Percentiles rank a stretch among this genome's conserved stretches.
Evolutionary conservation across 1,140 invertebrate genomes (phyloP).

Genomic region (Coelopa frigida): DNA sequence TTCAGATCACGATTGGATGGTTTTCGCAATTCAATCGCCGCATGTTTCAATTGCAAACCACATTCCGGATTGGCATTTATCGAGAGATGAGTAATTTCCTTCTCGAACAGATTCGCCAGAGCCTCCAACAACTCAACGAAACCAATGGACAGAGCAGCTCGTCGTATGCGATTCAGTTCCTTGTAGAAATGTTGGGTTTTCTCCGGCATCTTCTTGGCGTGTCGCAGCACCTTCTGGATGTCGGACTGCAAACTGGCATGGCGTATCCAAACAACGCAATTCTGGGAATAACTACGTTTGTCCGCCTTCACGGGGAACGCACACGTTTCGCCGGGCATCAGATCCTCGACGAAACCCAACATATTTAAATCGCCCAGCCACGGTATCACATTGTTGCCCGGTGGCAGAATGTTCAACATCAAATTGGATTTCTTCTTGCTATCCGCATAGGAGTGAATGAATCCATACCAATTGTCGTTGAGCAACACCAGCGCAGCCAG

Average conservation of each 20-base stretch:
- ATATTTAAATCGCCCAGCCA: conserved; percentile 80
- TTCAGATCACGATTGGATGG: conserved; percentile 40
- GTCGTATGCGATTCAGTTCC: conserved; percentile 83
- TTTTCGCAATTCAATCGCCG: conserved; percentile 59
- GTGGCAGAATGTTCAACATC: conserved; percentile 82
- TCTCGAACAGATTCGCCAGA: conserved; percentile 73
- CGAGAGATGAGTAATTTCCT: conserved; percentile 78
- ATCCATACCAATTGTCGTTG: conserved; percentile 87
- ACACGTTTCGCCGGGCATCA: conserved; percentile 45
- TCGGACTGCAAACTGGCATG: conserved; percentile 88
- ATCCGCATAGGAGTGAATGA: conserved; percentile 90
- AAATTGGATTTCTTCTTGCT: conserved; percentile 93
- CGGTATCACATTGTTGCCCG: conserved; percentile 67
- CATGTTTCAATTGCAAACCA: conserved; percentile 82
- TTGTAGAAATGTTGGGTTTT: conserved; percentile 95
- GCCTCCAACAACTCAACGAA: conserved; percentile 74
- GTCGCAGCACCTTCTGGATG: conserved; percentile 89
- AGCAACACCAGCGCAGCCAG: conserved; percentile 73
- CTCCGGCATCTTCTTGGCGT: conserved; percentile 91
- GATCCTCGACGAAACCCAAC: conserved; percentile 57
- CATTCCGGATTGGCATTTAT: conserved; percentile 78
- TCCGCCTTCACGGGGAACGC: conserved; percentile 69
- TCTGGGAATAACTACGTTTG: conserved; percentile 78
- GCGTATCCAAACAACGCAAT: conserved; percentile 80
- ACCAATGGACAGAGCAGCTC: conserved; percentile 82